Conservation (phyloP, 2,888 invertebrate genomes). For the Drosophila paramelanica region DNA sequence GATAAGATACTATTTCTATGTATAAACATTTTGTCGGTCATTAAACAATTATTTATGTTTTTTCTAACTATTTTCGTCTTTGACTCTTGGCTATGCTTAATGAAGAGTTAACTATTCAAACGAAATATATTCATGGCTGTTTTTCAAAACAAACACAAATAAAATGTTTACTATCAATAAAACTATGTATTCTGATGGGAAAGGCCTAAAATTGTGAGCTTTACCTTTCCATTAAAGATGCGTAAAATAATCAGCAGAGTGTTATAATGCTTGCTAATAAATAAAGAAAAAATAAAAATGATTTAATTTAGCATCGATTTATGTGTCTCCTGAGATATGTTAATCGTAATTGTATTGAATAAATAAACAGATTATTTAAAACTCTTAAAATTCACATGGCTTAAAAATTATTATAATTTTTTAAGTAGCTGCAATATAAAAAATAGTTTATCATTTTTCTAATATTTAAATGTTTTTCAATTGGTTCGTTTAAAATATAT, state of each 20-base stretch:
- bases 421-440: no score
- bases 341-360: no score
- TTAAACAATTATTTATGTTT: constrained; percentile 20
- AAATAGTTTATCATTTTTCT: no score
- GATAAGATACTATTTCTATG: constrained; percentile 37
- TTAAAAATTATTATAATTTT: no score
- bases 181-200: background rate
- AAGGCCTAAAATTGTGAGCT: background rate
- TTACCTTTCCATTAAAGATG: background rate
- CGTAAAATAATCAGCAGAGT: background rate
- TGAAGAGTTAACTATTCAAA: background rate
- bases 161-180: no score
- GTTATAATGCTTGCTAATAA: background rate
- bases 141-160: background rate
- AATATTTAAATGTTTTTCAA: no score
- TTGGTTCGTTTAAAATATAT: no score
- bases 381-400: no score
- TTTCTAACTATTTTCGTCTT: constrained; percentile 7
- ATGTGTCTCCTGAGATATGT: background rate
- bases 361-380: no score
- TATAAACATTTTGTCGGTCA: constrained; percentile 20
- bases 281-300: background rate
- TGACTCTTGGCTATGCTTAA: background rate
- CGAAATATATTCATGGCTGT: background rate
- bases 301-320: background rate